phyloP scores from a whole-genome alignment of 2,888 invertebrate species.

The Margaritifera margaritifera region DNA sequence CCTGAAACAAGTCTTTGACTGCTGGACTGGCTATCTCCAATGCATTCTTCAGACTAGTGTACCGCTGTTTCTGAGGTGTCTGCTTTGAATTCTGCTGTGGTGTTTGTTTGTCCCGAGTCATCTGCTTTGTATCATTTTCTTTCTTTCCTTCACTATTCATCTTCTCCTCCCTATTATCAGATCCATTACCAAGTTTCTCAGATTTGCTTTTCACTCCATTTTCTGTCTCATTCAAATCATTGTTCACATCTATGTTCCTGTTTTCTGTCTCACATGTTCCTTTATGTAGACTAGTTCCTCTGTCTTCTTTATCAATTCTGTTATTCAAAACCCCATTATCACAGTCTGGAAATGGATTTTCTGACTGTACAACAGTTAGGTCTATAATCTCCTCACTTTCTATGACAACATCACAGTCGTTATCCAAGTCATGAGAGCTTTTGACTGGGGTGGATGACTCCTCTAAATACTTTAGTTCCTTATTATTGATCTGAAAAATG shows the following conservation, averaged over 20 bases:
- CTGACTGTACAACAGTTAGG: slow-evolving; percentile 7
- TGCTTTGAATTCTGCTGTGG: slow-evolving; percentile 4
- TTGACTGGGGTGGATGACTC: slow-evolving; percentile 9
- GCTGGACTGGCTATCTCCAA: slow-evolving; percentile 43
- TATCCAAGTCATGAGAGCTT: slow-evolving; percentile 22
- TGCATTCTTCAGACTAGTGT: slow-evolving; percentile 47
- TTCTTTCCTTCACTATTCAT: slow-evolving; percentile 3
- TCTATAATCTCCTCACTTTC: slow-evolving; percentile 48
- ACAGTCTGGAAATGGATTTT: background rate
- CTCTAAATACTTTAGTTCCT: slow-evolving; percentile 46
- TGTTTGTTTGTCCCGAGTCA: background rate
- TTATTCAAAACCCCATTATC: no score
- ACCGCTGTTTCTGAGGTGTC: slow-evolving; percentile 24
- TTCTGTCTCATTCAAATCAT: slow-evolving; percentile 3
- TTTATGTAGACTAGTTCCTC: slow-evolving; percentile 1
- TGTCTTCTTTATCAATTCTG: background rate
- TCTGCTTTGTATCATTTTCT: background rate
- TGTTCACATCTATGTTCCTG: background rate
- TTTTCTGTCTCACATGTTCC: background rate
- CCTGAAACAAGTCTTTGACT: slow-evolving; percentile 41
- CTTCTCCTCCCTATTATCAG: background rate
- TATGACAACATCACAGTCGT: slow-evolving; percentile 54
- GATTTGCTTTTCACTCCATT: slow-evolving; percentile 5
- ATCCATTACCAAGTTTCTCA: background rate
- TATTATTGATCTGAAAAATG: slow-evolving; percentile 42